Evolutionary conservation across 1,140 invertebrate species (phyloP), one percentile per base, ranked within the genome.

Genomic region (Psilanteris sp.): DNA sequence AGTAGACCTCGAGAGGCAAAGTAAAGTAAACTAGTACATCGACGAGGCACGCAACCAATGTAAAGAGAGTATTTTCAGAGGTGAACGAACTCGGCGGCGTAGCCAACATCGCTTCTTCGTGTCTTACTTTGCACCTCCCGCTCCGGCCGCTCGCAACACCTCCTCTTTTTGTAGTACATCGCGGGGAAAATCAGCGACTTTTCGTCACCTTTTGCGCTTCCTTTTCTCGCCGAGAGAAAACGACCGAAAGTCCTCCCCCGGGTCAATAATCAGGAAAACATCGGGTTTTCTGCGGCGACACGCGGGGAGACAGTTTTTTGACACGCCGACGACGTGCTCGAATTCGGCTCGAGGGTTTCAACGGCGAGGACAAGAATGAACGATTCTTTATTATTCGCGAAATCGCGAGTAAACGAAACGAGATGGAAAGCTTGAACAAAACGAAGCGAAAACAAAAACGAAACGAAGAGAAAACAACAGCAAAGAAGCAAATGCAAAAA

Each of bases 11-110:
- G 66, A 57, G 68, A 75, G 77, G 41, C 54, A 66, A 86, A 85
- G 82, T 85, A 87, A 85, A 86, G 84, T 86, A 87, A 85, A 86
- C 85, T 87, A 87, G 85, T 85, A 84, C 84, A 86, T 79, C 85
- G 78, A 55, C 73, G 70, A 80, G 74, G 81, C 83, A 86, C 83
- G 84, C 83, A 85, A 84, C 81, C 66, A 81, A 82, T 82, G 79
- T 78, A 85, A 83, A 79, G 82, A 83, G 85, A 88, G 85, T 87
- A 86, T 86, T 87, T 87, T 87, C 82, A 84, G 72, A 77, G 85
- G 84, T 88, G 76, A 85, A 87, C 79, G 85, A 88, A 86, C 86
- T 71, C 79, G n/a, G 32, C 52, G 55, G 46, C 80, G 78, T 36
- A 67, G 79, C 77, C 83, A 81, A 79, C 80, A 55, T 80, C 74